Base-by-base conservation (phyloP, 2,797 vertebrate genomes). In the Hyperoplus lanceolatus region DNA sequence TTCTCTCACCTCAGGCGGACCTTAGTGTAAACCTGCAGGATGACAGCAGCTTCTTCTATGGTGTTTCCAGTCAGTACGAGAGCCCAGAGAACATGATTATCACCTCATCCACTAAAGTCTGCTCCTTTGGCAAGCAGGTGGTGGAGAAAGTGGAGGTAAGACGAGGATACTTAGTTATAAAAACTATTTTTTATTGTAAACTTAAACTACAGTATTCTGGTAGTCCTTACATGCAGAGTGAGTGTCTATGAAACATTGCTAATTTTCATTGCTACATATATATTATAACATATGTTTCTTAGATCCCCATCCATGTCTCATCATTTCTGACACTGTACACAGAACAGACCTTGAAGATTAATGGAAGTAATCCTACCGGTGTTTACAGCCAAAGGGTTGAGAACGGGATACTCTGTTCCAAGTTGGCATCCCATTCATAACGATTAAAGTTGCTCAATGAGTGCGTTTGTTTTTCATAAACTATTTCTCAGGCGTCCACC, bases 71-170 rank as follows among this genome's bases (percentile, higher is more conserved):
- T 93, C 97, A 98, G 87, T 98, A 98, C 0, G 97, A 97, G 93
- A 98, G 98, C 90, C 93, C 96, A 0, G 97, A 98, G 88, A 97
- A 97, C 93, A 98, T 99, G 97, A 95, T 97, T 64, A 98, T 99
- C 94, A 98, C 97, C 82, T 99, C 97, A 76, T 98, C 98, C 87
- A 99, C 98, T 82, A 99, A 98, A 90, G 98, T 99, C 82, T 99
- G 98, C 94, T 99, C 97, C 73, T 99, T 99, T 65, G 98, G 97
- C 88, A 99, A 99, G 93, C 98, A 99, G 92, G 97, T 99, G 95
- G 97, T 99, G 84, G 98, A 99, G 92, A 99, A 99, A 94, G 97
- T 99, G 45, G 97, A 99, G 97, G 98, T 99, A 94, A 92, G 94
- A 50, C 4, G 11, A 15, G 55, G 5, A 7, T 41, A 46, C 43